Base-by-base conservation (phyloP, 2,113 vertebrate species). In the Microcebus lehilahytsara region DNA sequence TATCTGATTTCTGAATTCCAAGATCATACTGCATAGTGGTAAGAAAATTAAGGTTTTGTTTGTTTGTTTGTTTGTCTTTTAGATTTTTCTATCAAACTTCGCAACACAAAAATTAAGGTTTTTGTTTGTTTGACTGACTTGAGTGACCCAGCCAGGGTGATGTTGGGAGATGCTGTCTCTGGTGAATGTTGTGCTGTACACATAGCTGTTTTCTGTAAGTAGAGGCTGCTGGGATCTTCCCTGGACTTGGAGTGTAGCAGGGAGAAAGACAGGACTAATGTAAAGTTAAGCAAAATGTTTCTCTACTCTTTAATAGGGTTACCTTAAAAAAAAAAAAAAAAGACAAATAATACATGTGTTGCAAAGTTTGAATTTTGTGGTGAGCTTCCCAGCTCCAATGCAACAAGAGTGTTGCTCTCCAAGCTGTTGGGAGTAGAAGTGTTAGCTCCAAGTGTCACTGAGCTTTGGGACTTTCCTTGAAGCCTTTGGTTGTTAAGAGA, bases 361-460 rank as follows among this genome's bases (percentile, higher is more conserved):
- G 69, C 32, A 32, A 34, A 49, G 30, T 58, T 83, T 80, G 40
- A 56, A 4, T n/a, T 94, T 74, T 49, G 6, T 27, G 34, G 8
- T 64, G 51, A 22, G 37, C 60, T 22, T 92, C 20, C 53, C 13
- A 30, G 60, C 58, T 81, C 20, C 6, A 62, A 0, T 51, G 9
- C 40, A 12, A 14, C 23, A 10, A 0, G 20, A 37, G 16, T 23
- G 53, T 34, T 49, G 4, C 3, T 10, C 7, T 69, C 11, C 8
- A 0, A 1, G 7, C 0, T 22, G 1, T 34, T 32, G n/a, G 20
- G 19, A 75, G 14, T 14, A 30, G 13, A 11, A 3, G 14, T 42
- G 11, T 66, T 32, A 60, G 64, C 3, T 12, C 5, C 60, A 37
- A 13, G 13, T 58, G 11, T 69, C 7, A 23, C 25, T 11, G 64